phyloP scores from a whole-genome alignment of 2,113 vertebrate species.

The Oryzias celebensis region DNA sequence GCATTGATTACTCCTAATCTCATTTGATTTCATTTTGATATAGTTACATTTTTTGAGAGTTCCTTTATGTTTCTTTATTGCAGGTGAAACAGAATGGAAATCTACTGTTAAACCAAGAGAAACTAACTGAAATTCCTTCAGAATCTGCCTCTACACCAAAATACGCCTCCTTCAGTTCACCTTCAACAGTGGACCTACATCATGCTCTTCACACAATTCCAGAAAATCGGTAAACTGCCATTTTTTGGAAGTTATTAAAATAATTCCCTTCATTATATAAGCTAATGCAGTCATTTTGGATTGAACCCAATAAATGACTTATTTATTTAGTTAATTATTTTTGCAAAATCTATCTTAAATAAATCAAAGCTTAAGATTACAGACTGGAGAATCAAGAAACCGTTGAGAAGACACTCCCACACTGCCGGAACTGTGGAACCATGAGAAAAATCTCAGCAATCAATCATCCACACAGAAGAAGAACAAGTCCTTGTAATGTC shows the following conservation, averaged over 20 bases:
- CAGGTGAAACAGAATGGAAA: conserved; percentile 48
- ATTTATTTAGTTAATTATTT: neutral
- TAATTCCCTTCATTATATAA: too few relatives aligned
- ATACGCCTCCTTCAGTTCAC: conserved; percentile 44
- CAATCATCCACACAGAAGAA: conserved; percentile 21
- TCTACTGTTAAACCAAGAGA: conserved; percentile 12
- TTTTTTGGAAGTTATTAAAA: too few relatives aligned
- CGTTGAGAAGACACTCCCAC: conserved; percentile 8
- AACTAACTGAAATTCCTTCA: conserved; percentile 15
- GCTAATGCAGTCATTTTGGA: too few relatives aligned
- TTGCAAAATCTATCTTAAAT: conserved; percentile 28
- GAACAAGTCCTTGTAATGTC: conserved; percentile 41
- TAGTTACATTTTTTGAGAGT: neutral
- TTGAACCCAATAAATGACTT: neutral
- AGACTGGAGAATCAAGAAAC: conserved; percentile 20
- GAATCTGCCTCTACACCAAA: conserved; percentile 38
- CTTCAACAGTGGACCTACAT: conserved; percentile 66
- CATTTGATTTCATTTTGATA: neutral
- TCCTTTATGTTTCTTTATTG: neutral
- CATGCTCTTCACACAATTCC: conserved; percentile 58
- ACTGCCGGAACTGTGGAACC: conserved; percentile 23
- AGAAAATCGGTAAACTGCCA: conserved; percentile 75
- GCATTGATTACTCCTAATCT: neutral
- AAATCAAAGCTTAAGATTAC: conserved; percentile 48
- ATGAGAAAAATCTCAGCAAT: conserved; percentile 29